These are phyloP conservation scores for Fregata magnificens DNA, from an alignment of 2,113 vertebrate genomes.

Conservation along the genomic window DNA sequence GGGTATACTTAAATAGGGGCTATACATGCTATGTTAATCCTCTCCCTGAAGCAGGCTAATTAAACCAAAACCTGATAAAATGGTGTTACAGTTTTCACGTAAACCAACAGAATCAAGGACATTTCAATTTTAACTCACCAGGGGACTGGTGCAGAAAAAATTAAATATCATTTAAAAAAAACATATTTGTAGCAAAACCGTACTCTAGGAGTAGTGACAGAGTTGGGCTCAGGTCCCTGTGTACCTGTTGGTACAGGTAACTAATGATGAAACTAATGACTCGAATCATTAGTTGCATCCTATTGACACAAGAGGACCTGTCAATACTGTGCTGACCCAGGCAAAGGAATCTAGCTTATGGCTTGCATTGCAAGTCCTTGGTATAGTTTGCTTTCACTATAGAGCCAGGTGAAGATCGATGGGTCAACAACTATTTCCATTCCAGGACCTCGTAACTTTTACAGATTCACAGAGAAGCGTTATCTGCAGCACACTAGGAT, in stretches of 20 bases:
- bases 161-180: neutral
- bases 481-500: neutral
- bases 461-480: neutral
- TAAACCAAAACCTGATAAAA: constrained; percentile 27
- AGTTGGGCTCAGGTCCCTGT: neutral
- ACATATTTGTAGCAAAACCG: neutral
- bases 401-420: neutral
- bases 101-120: constrained; percentile 6
- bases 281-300: neutral
- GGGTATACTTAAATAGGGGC: neutral
- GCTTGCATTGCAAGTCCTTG: neutral
- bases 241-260: too few species aligned
- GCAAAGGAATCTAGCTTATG: neutral
- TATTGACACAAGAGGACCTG: neutral
- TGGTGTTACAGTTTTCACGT: neutral
- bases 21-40: neutral
- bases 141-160: neutral
- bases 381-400: neutral
- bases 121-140: neutral
- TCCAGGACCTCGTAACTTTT: neutral
- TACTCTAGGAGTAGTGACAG: neutral
- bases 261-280: too few species aligned
- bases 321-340: neutral
- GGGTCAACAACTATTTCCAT: neutral
- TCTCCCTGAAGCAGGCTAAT: neutral